phyloP scores from a whole-genome alignment of 2,113 vertebrate species.

The Stigmatopora argus region DNA sequence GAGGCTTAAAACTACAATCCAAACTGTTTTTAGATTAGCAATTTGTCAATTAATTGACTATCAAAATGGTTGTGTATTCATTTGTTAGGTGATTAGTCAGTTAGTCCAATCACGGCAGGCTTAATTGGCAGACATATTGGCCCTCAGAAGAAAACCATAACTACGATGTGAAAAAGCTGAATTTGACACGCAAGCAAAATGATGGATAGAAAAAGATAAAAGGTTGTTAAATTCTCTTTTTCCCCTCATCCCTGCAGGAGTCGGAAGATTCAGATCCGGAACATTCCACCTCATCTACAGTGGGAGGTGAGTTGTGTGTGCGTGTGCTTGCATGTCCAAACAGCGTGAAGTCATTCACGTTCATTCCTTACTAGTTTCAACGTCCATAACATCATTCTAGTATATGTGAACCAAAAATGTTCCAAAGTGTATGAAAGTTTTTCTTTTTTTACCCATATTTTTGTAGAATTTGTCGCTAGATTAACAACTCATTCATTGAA shows the following conservation, averaged over 20 bases:
- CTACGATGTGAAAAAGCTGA: no score
- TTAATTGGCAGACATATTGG: no score
- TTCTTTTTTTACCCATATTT: no score
- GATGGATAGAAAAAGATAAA: background rate
- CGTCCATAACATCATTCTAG: background rate
- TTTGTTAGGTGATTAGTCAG: no score
- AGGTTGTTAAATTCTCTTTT: slow-evolving; percentile 55
- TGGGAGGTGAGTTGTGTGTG: slow-evolving; percentile 84
- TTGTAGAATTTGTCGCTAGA: no score
- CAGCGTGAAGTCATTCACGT: background rate
- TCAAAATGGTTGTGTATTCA: no score
- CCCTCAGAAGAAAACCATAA: no score
- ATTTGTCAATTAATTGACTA: no score
- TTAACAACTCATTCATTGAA: no score
- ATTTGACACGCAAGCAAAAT: background rate
- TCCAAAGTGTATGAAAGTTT: background rate
- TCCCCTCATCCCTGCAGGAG: slow-evolving; percentile 76
- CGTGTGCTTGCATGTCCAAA: background rate
- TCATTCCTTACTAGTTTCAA: background rate
- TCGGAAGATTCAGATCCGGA: slow-evolving; percentile 93
- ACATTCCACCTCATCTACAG: slow-evolving; percentile 90
- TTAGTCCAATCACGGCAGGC: no score
- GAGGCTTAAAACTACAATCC: no score
- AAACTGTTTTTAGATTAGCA: no score
- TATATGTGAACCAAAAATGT: background rate